phyloP scores from a whole-genome alignment of 2,113 vertebrate species.

The Thinocorus orbignyianus region DNA sequence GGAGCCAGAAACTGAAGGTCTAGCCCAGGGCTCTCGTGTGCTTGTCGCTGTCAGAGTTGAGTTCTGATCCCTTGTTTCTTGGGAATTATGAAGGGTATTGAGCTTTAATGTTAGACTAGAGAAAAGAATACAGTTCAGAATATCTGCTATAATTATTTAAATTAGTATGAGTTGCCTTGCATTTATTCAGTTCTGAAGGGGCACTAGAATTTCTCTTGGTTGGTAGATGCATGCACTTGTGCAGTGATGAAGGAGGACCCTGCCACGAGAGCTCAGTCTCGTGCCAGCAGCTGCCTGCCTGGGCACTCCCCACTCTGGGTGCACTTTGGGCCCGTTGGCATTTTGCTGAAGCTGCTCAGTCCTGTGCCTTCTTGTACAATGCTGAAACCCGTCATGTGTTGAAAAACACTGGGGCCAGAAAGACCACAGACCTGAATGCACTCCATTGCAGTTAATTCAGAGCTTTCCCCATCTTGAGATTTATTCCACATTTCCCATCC shows the following conservation, averaged over 20 bases:
- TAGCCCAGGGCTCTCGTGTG: background rate
- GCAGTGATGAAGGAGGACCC: background rate
- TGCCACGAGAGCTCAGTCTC: background rate
- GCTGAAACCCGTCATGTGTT: background rate
- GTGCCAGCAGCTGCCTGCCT: background rate
- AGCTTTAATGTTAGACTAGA: background rate
- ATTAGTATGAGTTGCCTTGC: background rate
- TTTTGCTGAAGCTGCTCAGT: background rate
- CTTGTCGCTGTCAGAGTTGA: background rate
- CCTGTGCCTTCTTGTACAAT: background rate
- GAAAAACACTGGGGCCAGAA: background rate
- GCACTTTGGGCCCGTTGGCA: background rate
- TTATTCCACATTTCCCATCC: background rate
- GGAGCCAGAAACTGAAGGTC: background rate
- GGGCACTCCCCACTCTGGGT: background rate
- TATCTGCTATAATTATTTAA: background rate
- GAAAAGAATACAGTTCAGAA: background rate
- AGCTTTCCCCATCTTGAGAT: background rate
- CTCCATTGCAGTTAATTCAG: background rate
- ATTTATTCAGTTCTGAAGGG: background rate
- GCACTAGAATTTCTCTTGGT: background rate
- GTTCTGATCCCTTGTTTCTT: slow-evolving; percentile 4
- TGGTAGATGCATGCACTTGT: background rate
- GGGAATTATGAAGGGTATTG: accelerated
- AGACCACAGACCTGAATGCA: background rate